phyloP scores from a whole-genome alignment of 2,113 vertebrate species.

The Anoura caudifer region DNA sequence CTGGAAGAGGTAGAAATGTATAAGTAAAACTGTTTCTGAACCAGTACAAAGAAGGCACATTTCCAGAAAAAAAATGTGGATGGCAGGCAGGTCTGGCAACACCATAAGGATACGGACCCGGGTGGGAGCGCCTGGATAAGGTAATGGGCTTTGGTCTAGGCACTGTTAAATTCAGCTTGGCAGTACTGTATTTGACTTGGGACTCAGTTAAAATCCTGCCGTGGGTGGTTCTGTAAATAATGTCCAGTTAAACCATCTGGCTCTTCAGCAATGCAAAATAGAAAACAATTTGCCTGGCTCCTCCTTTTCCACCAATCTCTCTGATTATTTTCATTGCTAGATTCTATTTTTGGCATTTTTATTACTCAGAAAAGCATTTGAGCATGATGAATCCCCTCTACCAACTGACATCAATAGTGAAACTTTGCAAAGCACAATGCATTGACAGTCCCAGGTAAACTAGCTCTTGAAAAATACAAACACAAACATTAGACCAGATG shows the following conservation, averaged over 20 bases:
- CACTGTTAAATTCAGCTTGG: neutral
- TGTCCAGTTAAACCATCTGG: slow-evolving; percentile 59
- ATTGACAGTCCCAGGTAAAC: neutral
- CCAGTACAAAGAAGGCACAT: neutral
- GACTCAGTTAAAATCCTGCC: slow-evolving; percentile 48
- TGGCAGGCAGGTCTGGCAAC: neutral
- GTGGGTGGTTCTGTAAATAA: slow-evolving; percentile 68
- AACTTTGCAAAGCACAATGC: slow-evolving; percentile 20
- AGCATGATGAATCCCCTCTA: neutral
- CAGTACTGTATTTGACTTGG: slow-evolving; percentile 44
- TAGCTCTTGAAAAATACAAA: slow-evolving; percentile 38
- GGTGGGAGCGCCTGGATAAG: neutral
- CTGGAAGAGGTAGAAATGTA: neutral
- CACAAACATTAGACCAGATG: neutral
- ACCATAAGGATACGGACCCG: neutral
- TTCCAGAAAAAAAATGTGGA: neutral
- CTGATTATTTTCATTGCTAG: slow-evolving; percentile 26
- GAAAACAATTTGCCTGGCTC: slow-evolving; percentile 49
- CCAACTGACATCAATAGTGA: neutral
- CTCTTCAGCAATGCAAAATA: slow-evolving; percentile 54
- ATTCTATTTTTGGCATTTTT: slow-evolving; percentile 50
- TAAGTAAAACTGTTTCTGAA: neutral
- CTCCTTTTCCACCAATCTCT: slow-evolving; percentile 32
- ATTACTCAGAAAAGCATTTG: slow-evolving; percentile 51
- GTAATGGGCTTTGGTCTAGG: slow-evolving; percentile 37